Evolutionary conservation across 2,113 vertebrate species (phyloP).

Genomic region (Lanius ludovicianus): DNA sequence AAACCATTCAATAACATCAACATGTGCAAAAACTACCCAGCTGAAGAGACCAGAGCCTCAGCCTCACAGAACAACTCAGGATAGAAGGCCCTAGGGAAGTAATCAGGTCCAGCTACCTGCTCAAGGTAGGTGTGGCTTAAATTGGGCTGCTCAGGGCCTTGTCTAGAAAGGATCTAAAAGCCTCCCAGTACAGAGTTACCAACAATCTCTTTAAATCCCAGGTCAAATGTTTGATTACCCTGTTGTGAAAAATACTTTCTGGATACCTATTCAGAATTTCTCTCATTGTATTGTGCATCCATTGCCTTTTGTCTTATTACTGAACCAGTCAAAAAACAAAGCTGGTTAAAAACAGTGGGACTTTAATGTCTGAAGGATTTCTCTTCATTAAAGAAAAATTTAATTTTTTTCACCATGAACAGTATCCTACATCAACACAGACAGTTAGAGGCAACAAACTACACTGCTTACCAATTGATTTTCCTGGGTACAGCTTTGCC

Average conservation of each 20-base stretch:
- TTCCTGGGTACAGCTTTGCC: constrained; percentile 92
- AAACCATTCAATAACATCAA: not conserved
- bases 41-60: not conserved
- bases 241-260: not conserved
- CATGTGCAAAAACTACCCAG: not conserved
- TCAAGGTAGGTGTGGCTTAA: not conserved
- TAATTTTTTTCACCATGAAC: not conserved
- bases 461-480: constrained; percentile 87
- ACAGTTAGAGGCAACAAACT: not conserved
- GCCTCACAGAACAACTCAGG: not conserved
- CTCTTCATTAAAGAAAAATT: not conserved
- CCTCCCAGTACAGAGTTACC: not conserved
- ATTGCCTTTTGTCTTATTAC: not conserved
- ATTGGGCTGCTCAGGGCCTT: not conserved
- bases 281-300: not conserved
- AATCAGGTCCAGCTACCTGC: not conserved
- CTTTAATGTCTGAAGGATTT: not conserved
- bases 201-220: not conserved
- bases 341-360: not conserved
- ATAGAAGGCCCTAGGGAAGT: not conserved
- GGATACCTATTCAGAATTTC: not conserved
- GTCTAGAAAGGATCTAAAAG: not conserved
- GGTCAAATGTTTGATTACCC: not conserved
- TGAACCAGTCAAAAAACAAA: not conserved
- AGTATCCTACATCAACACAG: not conserved